phyloP scores from a whole-genome alignment of 2,797 vertebrate species.

The Geotria australis region DNA sequence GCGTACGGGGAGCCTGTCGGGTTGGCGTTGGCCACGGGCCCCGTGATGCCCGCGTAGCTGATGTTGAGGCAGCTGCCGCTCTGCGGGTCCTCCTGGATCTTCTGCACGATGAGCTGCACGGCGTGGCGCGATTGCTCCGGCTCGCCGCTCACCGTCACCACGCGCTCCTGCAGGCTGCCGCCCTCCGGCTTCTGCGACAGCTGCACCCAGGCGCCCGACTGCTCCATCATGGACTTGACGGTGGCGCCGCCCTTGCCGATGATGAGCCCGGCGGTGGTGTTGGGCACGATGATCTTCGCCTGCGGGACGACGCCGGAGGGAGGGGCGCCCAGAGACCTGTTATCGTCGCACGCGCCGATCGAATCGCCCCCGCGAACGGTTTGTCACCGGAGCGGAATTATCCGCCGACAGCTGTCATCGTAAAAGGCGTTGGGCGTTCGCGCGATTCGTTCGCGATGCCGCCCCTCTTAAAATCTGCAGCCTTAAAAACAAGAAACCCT shows the following conservation, averaged over 20 bases:
- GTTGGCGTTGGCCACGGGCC: conserved; percentile 49
- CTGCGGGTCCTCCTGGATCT: conserved; percentile 52
- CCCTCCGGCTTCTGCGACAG: conserved; percentile 52
- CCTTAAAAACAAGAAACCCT: no score
- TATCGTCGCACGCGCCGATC: no score
- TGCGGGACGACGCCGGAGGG: conserved; percentile 5
- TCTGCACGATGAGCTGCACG: conserved; percentile 52
- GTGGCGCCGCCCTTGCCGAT: conserved; percentile 53
- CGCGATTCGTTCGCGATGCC: no score
- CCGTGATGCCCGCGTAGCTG: conserved; percentile 49
- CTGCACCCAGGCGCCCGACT: conserved; percentile 51
- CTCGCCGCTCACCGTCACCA: conserved; percentile 51
- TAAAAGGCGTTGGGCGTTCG: no score
- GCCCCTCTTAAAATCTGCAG: no score
- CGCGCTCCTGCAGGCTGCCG: conserved; percentile 52
- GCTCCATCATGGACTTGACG: conserved; percentile 53
- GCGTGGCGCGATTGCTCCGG: conserved; percentile 48
- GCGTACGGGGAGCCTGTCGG: conserved; percentile 49
- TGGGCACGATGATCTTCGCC: conserved; percentile 59
- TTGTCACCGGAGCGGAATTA: no score
- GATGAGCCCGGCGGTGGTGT: conserved; percentile 53
- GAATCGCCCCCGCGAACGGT: no score
- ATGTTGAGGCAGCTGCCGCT: conserved; percentile 53
- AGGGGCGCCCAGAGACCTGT: neutral
- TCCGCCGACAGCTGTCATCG: no score